Evolutionary conservation across 2,113 vertebrate species (phyloP).

Genomic region (Nasalis larvatus): DNA sequence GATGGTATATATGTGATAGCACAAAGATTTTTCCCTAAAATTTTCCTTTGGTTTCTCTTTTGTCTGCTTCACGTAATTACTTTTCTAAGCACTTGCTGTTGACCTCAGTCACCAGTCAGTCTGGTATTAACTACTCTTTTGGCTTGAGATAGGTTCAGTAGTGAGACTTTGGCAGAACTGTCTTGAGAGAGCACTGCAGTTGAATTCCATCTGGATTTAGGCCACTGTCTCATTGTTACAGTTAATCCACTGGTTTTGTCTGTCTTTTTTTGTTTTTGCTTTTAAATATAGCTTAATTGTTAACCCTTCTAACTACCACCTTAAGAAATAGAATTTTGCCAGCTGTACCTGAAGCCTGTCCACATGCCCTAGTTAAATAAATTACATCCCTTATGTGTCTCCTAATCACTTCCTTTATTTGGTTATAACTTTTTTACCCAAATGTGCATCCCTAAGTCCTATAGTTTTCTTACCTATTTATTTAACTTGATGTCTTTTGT

Average conservation of each 20-base stretch:
- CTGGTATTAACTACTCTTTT: conserved; percentile 60
- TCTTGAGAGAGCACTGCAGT: neutral
- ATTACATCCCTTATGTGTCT: neutral
- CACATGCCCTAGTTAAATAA: neutral
- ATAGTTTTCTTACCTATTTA: neutral
- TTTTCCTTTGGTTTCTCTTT: conserved; percentile 5
- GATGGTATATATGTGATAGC: neutral
- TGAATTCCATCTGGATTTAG: conserved; percentile 10
- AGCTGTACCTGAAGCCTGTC: neutral
- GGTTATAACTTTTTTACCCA: neutral
- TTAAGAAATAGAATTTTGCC: conserved; percentile 50
- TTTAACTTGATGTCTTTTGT: neutral
- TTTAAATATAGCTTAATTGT: conserved; percentile 41
- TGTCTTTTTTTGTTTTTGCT: neutral
- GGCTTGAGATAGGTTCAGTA: neutral
- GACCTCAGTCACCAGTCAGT: conserved; percentile 7
- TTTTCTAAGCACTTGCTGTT: conserved; percentile 43
- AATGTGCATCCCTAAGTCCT: neutral
- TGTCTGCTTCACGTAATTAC: conserved; percentile 6
- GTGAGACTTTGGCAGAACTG: neutral
- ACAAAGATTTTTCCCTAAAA: neutral
- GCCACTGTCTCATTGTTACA: neutral
- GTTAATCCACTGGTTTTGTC: neutral
- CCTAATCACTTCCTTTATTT: conserved; percentile 3
- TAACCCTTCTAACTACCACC: neutral